Percentiles rank a stretch among this genome's conserved stretches.
Evolutionary conservation across 1,140 invertebrate species (phyloP).

Genomic region (Drosophila tropicalis): DNA sequence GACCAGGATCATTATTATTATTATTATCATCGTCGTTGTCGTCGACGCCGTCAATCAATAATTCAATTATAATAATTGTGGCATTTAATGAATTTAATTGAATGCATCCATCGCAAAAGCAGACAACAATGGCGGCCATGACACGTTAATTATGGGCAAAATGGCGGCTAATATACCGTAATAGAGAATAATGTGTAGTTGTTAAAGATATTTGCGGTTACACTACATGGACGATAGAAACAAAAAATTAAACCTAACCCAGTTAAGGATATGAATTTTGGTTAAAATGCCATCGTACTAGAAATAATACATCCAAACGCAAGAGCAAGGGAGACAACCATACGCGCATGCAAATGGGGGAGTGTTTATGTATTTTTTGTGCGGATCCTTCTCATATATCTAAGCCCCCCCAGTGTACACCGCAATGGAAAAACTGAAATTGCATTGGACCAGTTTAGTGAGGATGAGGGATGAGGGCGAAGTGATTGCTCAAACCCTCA

Average conservation of each 20-base stretch:
- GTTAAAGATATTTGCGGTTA: constrained; percentile 62
- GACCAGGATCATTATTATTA: constrained; percentile 21
- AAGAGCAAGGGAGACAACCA: constrained; percentile 62
- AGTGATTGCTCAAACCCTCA: constrained; percentile 3
- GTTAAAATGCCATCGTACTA: constrained; percentile 37
- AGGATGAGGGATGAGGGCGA: constrained; percentile 1
- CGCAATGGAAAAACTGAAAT: constrained; percentile 27
- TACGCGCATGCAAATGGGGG: constrained; percentile 75
- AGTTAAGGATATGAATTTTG: constrained; percentile 36
- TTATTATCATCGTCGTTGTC: constrained; percentile 16
- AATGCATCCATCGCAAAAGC: constrained; percentile 56
- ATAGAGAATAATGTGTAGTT: constrained; percentile 39
- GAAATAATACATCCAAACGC: not conserved
- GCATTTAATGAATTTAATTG: constrained; percentile 82
- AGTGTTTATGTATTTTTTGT: constrained; percentile 48
- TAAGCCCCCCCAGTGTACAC: constrained; percentile 9
- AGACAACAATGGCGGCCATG: constrained; percentile 75
- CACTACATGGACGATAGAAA: constrained; percentile 46
- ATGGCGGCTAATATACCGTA: constrained; percentile 26
- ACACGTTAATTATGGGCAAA: constrained; percentile 79
- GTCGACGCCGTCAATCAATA: constrained; percentile 63
- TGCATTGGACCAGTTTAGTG: constrained; percentile 16
- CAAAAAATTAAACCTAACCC: constrained; percentile 68
- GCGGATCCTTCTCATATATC: constrained; percentile 7
- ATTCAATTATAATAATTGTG: constrained; percentile 83